phyloP scores from a whole-genome alignment of 2,888 invertebrate genomes.

The Limenitis camilla region DNA sequence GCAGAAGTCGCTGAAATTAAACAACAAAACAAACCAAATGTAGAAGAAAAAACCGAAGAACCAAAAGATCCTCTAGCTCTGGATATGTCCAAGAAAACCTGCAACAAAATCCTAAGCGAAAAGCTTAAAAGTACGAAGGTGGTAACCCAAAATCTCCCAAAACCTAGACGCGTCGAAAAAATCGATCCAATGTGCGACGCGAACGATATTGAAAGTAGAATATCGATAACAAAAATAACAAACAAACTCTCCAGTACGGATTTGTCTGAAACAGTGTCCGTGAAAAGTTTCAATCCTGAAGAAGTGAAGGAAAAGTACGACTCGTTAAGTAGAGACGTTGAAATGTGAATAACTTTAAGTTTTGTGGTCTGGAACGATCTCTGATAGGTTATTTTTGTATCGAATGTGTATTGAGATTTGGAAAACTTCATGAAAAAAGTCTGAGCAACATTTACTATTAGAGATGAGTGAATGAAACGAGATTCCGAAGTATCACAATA shows the following conservation, averaged over 20 bases:
- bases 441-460: not conserved
- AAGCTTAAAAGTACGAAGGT: conserved; percentile 53
- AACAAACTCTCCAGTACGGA: conserved; percentile 64
- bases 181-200: conserved; percentile 53
- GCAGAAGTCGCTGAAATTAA: conserved; percentile 91
- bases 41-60: conserved; percentile 47
- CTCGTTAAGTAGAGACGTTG: conserved; percentile 53
- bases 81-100: conserved; percentile 64
- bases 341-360: conserved; percentile 44
- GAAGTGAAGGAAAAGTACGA: conserved; percentile 63
- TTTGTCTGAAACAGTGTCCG: conserved; percentile 48
- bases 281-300: conserved; percentile 61
- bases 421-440: not conserved
- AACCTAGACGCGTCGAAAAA: conserved; percentile 59
- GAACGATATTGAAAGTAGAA: conserved; percentile 66
- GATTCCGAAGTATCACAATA: no score
- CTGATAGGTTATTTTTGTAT: conserved; percentile 17
- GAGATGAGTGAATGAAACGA: no score
- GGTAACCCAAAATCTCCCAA: conserved; percentile 36
- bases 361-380: conserved; percentile 20
- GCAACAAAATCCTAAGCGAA: conserved; percentile 58
- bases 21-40: conserved; percentile 60
- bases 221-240: conserved; percentile 70
- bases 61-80: conserved; percentile 53
- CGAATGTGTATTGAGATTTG: not conserved